A percentile compares a stretch with the other conserved stretches of the same genome.
Conservation (phyloP, 2,113 vertebrate species). For the Corapipo altera region DNA sequence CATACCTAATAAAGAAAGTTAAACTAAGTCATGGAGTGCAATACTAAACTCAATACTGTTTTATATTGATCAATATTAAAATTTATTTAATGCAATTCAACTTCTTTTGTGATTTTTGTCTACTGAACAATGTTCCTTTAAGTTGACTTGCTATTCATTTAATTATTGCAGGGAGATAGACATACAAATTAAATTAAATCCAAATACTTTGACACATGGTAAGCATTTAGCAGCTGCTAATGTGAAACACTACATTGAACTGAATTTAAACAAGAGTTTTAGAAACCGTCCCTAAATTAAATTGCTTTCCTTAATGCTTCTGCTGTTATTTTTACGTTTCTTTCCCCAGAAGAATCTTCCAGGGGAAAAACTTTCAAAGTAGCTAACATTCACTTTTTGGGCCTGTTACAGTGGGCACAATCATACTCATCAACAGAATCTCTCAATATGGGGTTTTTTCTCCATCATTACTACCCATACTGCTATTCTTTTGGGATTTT, state of each 20-base stretch:
- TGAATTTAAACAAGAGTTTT: constrained; percentile 40
- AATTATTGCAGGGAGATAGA: constrained; percentile 25
- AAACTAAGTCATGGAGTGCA: neutral
- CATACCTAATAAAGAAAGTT: neutral
- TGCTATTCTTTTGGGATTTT: neutral
- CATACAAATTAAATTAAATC: constrained; percentile 44
- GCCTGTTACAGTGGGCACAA: neutral
- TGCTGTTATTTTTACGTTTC: neutral
- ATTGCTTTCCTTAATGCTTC: neutral
- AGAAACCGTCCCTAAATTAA: neutral
- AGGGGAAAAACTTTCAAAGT: neutral
- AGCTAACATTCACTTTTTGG: neutral
- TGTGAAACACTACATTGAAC: constrained; percentile 41
- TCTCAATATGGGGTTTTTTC: neutral
- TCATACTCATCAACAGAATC: neutral
- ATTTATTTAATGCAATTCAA: constrained; percentile 51
- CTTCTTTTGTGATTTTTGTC: constrained; percentile 32
- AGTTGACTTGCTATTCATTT: constrained; percentile 30
- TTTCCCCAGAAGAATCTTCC: neutral
- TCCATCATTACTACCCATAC: neutral
- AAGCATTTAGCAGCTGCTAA: constrained; percentile 41
- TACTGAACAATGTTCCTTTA: constrained; percentile 4
- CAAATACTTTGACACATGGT: constrained; percentile 19
- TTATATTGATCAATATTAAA: constrained; percentile 46
- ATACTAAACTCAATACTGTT: constrained; percentile 10